Evolutionary conservation across 2,113 vertebrate genomes (phyloP).

Genomic region (Tonatia bakeri): DNA sequence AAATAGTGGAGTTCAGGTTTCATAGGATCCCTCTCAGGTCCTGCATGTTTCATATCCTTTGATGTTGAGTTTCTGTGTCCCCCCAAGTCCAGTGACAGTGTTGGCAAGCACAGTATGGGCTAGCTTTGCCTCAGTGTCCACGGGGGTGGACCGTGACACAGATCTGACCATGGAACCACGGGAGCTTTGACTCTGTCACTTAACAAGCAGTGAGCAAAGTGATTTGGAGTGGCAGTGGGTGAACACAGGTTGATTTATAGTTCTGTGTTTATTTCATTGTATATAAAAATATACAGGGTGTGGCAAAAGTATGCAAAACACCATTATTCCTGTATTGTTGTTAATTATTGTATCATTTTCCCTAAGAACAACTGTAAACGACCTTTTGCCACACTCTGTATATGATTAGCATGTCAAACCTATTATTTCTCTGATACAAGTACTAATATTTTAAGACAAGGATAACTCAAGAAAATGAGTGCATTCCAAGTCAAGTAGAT

Average conservation of each 20-base stretch:
- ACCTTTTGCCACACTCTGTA: background rate
- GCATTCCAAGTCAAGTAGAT: slow-evolving; percentile 7
- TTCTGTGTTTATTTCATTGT: background rate
- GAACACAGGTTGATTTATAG: background rate
- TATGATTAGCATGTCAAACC: background rate
- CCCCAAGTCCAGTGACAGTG: background rate
- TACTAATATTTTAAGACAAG: background rate
- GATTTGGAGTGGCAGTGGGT: background rate
- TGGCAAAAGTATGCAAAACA: background rate
- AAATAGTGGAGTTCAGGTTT: no score
- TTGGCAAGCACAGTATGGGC: background rate
- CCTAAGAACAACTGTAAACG: background rate
- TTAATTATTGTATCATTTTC: background rate
- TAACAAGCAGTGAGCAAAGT: background rate
- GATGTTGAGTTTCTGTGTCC: background rate
- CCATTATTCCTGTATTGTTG: background rate
- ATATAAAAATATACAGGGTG: background rate
- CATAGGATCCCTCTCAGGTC: background rate
- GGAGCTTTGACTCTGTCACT: background rate
- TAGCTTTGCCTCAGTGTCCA: background rate
- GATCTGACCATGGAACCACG: background rate
- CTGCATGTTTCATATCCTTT: background rate
- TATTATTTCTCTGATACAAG: background rate
- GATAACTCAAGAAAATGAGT: background rate
- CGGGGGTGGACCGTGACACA: accelerated